A percentile compares a stretch with the other conserved stretches of the same genome.
Conservation (phyloP, 1,140 invertebrate genomes). For the Antheraea pernyi region DNA sequence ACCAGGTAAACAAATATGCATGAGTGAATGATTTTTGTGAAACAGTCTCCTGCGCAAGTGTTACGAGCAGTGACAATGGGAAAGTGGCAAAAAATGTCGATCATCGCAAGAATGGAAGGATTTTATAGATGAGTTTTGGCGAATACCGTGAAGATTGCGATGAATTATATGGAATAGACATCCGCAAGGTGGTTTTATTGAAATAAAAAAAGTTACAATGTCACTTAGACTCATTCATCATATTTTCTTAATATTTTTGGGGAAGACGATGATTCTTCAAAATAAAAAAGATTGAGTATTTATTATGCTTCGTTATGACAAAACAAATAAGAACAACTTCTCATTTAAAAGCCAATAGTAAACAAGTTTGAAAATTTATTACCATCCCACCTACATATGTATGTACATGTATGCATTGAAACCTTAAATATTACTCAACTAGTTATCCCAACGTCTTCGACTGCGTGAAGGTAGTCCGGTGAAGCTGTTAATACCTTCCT, state of each 20-base stretch:
- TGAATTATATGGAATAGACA: conserved; percentile 15
- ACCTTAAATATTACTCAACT: no score
- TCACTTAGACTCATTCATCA: not conserved
- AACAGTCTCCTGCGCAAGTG: conserved; percentile 62
- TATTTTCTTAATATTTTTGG: not conserved
- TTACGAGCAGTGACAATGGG: conserved; percentile 30
- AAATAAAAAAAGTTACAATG: not conserved
- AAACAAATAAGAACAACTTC: no score
- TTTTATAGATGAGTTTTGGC: not conserved
- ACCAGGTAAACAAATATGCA: conserved; percentile 44
- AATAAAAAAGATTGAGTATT: no score
- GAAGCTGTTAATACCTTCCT: no score
- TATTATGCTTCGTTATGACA: no score
- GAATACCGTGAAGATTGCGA: conserved; percentile 15
- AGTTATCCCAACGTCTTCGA: no score
- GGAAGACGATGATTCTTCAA: no score
- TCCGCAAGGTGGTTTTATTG: conserved; percentile 38
- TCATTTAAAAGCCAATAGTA: no score
- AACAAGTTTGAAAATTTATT: no score
- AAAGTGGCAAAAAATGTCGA: conserved; percentile 32
- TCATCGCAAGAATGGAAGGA: not conserved
- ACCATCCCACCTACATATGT: no score
- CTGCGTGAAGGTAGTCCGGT: no score
- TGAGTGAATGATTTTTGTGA: conserved; percentile 50
- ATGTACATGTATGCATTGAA: no score